Evolutionary conservation across 2,797 vertebrate species (phyloP), one percentile per base, ranked within the genome.

Genomic region (Setipinna tenuifilis): DNA sequence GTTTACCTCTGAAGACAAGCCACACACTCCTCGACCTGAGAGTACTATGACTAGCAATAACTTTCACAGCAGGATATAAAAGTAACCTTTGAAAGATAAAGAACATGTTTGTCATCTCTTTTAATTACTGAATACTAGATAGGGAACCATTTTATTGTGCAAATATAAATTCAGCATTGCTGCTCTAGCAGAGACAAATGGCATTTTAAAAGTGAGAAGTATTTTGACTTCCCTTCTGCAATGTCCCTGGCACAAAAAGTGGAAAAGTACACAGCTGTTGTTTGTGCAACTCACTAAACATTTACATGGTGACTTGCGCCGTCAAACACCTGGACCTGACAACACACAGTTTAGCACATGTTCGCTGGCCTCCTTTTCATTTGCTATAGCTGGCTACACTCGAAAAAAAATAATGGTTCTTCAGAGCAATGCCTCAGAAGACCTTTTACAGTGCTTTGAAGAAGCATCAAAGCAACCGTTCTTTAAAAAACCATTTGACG

Each of bases 201-300:
- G 50, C 50, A 14, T 54, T 54, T 54, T 14, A 3, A 54, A 78
- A 78, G 35, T 44, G 35, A 16, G 31, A 44, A 78, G 35, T 41
- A 41, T 44, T 78, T 12, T 10, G 6, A 21, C 71, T 78, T 78
- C 71, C 71, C 35, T 2, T 78, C 23, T 41, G 35, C 35, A 78
- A 44, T 6, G 35, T 44, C 17, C 17, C 17, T 78, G 50, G 3
- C 17, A 59, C 21, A n/a, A 78, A 19, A 44, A 44, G 71, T 78
- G 71, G 71, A 78, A 44, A 78, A 78, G 71, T 44, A 44, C 71
- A 41, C 71, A 78, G 71, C 31, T 78, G 71, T 41, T 44, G 31
- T 44, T 41, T 78, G 35, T 41, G 31, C 35, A 44, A 14, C 3
- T 78, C 71, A 44, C 71, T 78, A 41, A 78, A 78, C 19, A 78